phyloP scores from a whole-genome alignment of 2,888 invertebrate genomes.

The Himalopsyche tibetana region DNA sequence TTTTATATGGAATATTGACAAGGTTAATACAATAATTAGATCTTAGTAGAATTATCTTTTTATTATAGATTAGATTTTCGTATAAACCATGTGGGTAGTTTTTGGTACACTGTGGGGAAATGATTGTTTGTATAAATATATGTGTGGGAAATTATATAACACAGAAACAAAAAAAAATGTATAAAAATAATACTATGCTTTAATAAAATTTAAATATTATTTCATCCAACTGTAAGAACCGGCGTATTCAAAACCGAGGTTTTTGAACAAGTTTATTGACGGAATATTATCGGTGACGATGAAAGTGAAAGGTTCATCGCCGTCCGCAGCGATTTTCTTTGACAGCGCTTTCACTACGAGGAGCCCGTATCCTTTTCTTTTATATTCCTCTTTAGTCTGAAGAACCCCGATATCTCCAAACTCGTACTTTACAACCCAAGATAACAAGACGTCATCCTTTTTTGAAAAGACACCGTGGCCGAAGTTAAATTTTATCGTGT shows the following conservation, averaged over 20 bases:
- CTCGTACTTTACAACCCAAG: conserved; percentile 70
- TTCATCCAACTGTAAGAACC: conserved; percentile 61
- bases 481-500: conserved; percentile 69
- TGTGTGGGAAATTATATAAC: neutral
- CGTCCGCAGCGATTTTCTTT: conserved; percentile 69
- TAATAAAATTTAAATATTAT: conserved; percentile 47
- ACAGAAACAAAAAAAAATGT: neutral
- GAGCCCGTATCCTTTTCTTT: conserved; percentile 70
- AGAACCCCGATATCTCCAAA: conserved; percentile 69
- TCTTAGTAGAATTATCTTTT: no score
- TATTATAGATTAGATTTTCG: no score
- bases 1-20: no score
- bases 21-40: no score
- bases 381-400: conserved; percentile 69
- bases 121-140: neutral
- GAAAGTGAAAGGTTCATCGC: conserved; percentile 68
- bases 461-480: conserved; percentile 70
- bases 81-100: no score
- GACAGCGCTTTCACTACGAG: conserved; percentile 68
- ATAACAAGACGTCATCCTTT: conserved; percentile 68
- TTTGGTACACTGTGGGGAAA: no score
- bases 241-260: conserved; percentile 67
- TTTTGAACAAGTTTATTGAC: conserved; percentile 69
- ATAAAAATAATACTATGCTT: neutral
- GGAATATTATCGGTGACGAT: conserved; percentile 67